phyloP scores from a whole-genome alignment of 1,140 invertebrate genomes.

The Druon quercuslanigerum region DNA sequence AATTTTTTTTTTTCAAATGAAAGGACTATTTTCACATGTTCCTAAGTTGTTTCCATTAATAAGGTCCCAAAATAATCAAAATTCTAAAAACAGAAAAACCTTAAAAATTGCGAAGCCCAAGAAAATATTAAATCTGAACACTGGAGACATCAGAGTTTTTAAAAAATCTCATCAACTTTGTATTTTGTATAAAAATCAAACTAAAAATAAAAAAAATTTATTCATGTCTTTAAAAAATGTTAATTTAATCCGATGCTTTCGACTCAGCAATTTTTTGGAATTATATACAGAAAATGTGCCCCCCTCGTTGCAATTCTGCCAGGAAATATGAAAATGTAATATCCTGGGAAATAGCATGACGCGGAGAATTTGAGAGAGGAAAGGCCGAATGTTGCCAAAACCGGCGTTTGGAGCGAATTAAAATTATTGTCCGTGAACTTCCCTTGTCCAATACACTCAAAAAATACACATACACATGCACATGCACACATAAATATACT shows the following conservation, averaged over 20 bases:
- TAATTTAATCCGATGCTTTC: conserved; percentile 11
- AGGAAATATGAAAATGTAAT: conserved; percentile 31
- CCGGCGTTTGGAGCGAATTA: conserved; percentile 25
- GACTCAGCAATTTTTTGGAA: conserved; percentile 10
- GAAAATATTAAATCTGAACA: no score
- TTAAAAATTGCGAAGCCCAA: no score
- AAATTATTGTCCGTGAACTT: conserved; percentile 24
- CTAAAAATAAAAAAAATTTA: not conserved
- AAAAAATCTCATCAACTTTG: no score
- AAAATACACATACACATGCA: not conserved
- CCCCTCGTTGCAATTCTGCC: conserved; percentile 10
- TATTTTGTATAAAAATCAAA: no score
- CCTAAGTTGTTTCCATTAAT: no score
- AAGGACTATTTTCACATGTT: no score
- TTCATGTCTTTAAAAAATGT: not conserved
- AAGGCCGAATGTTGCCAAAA: conserved; percentile 26
- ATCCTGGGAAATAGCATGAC: conserved; percentile 18
- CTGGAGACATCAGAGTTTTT: no score
- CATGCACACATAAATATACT: no score
- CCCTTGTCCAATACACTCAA: not conserved
- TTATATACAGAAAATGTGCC: conserved; percentile 7
- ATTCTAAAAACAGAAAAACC: no score
- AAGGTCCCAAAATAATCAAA: no score
- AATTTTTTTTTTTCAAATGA: no score
- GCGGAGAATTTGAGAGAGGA: not conserved